A percentile compares a stretch with the other conserved stretches of the same genome.
Conservation (phyloP, 2,888 invertebrate species). For the Frankliniella fusca region DNA sequence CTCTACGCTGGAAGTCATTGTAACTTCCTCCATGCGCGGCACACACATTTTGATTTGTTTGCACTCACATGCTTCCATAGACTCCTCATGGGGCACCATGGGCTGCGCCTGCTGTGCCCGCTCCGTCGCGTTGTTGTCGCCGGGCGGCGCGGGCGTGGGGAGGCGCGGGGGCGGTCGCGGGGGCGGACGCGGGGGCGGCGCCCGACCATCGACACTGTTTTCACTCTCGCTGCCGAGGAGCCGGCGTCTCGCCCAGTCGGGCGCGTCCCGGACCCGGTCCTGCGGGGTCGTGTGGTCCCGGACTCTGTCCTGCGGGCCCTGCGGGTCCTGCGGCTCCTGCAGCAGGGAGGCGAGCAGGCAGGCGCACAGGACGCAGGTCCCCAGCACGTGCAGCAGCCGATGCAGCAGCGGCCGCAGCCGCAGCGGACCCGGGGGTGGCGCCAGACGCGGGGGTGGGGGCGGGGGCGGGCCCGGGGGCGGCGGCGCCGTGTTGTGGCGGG, state of each 20-base stretch:
- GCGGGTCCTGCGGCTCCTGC: background rate
- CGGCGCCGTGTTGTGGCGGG: constrained; percentile 24
- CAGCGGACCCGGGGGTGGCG: background rate
- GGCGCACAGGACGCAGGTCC: background rate
- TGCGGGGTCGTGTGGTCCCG: background rate
- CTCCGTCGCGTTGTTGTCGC: background rate
- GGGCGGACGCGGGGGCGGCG: background rate
- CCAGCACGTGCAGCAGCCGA: background rate
- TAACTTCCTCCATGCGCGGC: too few species aligned
- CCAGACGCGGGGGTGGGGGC: constrained; percentile 1
- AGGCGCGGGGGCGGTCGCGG: background rate
- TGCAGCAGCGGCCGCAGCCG: background rate
- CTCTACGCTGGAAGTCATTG: too few species aligned
- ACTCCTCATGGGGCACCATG: constrained; percentile 14
- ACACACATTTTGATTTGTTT: too few species aligned
- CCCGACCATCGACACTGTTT: background rate
- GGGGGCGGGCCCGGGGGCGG: constrained; percentile 16
- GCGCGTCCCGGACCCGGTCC: background rate
- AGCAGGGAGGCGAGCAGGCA: background rate
- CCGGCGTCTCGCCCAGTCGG: background rate
- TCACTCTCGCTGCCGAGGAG: background rate
- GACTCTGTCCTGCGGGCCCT: background rate
- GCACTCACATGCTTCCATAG: constrained; percentile 1
- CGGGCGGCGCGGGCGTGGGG: background rate
- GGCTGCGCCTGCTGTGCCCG: background rate